A percentile compares a stretch with the other conserved stretches of the same genome.
phyloP scores from a whole-genome alignment of 2,797 vertebrate species.

The Tadarida brasiliensis region DNA sequence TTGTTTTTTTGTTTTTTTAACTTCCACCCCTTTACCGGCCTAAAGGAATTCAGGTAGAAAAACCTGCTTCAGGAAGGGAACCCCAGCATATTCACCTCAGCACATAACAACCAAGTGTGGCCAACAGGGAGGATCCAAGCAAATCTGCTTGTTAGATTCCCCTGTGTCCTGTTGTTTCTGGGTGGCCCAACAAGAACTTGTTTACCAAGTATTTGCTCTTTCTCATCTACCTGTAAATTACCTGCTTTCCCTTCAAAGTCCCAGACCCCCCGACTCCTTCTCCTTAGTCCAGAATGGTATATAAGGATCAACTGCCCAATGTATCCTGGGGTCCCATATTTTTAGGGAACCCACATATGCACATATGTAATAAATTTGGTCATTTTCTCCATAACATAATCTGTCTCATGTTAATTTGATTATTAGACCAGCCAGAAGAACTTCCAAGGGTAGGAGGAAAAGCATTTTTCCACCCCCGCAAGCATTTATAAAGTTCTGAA shows the following conservation, averaged over 20 bases:
- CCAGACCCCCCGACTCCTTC: neutral
- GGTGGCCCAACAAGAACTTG: neutral
- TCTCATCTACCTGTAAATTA: neutral
- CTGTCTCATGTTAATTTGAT: neutral
- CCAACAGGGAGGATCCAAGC: neutral
- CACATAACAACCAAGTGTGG: neutral
- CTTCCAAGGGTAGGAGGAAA: neutral
- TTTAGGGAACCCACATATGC: neutral
- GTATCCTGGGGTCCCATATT: neutral
- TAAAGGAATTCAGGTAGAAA: neutral
- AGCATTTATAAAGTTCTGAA: neutral
- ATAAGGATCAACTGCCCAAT: neutral
- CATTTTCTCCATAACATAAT: neutral
- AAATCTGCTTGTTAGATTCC: neutral
- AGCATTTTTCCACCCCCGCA: neutral
- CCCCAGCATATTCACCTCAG: neutral
- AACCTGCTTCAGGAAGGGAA: neutral
- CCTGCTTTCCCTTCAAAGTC: neutral
- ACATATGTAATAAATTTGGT: neutral
- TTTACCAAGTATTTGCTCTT: neutral
- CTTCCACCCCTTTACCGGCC: neutral
- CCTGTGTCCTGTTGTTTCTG: neutral
- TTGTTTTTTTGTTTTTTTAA: neutral
- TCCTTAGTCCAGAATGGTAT: neutral
- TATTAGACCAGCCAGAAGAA: neutral